Percentiles rank a stretch among this genome's conserved stretches.
Evolutionary conservation across 2,797 vertebrate species (phyloP).

Genomic region (Ctenochaetus hawaiiensis): DNA sequence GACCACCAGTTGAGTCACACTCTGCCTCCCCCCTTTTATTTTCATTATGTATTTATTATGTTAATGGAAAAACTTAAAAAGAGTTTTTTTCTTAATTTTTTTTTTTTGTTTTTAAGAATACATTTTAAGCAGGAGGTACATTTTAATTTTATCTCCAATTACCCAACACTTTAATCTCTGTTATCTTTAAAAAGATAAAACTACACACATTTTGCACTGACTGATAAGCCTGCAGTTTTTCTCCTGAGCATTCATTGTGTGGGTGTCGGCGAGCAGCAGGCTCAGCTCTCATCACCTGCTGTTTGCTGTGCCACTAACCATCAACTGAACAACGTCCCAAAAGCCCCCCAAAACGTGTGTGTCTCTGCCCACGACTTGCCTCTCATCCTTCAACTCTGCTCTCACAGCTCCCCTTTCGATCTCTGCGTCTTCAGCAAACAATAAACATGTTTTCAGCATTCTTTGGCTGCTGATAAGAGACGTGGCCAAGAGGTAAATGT

Average conservation of each 20-base stretch:
- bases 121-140: background rate
- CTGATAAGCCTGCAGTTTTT: background rate
- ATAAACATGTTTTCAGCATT: constrained; percentile 24
- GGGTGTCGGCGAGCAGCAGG: constrained; percentile 8
- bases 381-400: background rate
- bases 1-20: constrained; percentile 49
- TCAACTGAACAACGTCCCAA: background rate
- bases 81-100: background rate
- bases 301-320: constrained; percentile 9
- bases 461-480: constrained; percentile 37
- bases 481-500: constrained; percentile 57
- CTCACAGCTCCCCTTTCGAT: background rate
- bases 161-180: background rate
- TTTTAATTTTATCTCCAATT: background rate
- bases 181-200: background rate
- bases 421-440: constrained; percentile 18
- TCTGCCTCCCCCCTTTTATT: background rate
- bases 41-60: background rate
- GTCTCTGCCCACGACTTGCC: background rate
- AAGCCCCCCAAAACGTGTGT: background rate
- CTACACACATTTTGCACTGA: background rate
- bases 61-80: background rate
- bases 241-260: background rate
- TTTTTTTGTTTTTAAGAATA: background rate
- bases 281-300: constrained; percentile 39